Evolutionary conservation across 2,888 invertebrate genomes (phyloP), one percentile per base, ranked within the genome.

Genomic region (Lydus trimaculatus): DNA sequence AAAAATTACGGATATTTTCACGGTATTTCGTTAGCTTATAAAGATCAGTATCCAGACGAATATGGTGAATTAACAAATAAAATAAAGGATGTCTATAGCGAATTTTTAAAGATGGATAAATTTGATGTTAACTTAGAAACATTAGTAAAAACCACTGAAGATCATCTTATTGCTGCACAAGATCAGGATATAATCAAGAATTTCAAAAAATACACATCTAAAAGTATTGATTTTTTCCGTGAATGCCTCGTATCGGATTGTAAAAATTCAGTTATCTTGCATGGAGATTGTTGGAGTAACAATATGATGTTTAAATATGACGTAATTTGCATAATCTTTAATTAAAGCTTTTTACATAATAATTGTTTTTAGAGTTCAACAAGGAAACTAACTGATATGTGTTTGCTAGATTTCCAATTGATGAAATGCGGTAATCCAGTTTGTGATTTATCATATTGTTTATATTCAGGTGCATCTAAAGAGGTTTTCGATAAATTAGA

Each of bases 381-480:
- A 2, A 15, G 31, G 0, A 60, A 58, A n/a, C 60, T 56, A 5
- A 28, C 36, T 2, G 61, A 63, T 28, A 58, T 71, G 25, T 59
- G 64, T 31, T 62, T 71, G 17, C 11, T 72, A 0, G 81, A 81
- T 43, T 79, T 75, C 64, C 81, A 81, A 69, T 13, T 78, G 6
- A 15, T 69, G n/a, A 70, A 72, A 64, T 58, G 65, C 2, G 75
- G 71, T 5, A 72, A 77, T 20, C 80, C 81, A 0, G 80, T 77
- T 5, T 66, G 74, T 31, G 85, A 85, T 68, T 61, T 85, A 48
- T 72, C 80, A 4, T 84, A 84, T 67, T 77, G 80, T 69, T 73
- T 85, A 15, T 83, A 80, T 66, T 79, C 80, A 3, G 80, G 80
- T 39, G 76, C 78, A 7, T 70, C 76, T 3, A 78, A 78, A 56